Evolutionary conservation across 2,113 vertebrate species (phyloP).

Genomic region (Proterorhinus semilunaris): DNA sequence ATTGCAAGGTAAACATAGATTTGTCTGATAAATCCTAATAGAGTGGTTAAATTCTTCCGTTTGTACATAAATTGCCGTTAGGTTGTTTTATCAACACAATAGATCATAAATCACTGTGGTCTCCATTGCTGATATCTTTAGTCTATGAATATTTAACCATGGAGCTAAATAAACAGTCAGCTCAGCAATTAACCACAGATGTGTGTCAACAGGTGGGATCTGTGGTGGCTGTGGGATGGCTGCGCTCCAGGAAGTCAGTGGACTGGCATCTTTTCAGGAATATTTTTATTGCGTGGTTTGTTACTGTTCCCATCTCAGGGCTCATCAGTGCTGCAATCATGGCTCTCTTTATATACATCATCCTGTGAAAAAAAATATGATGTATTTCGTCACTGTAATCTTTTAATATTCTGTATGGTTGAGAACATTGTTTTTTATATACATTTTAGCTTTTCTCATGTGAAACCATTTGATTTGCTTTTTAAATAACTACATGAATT

Average conservation of each 20-base stretch:
- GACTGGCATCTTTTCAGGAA: slow-evolving; percentile 96
- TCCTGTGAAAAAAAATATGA: slow-evolving; percentile 61
- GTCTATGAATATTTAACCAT: not conserved
- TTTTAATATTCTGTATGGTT: slow-evolving; percentile 9
- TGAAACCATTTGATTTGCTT: not conserved
- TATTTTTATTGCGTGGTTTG: slow-evolving; percentile 98
- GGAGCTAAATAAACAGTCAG: not conserved
- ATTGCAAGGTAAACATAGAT: slow-evolving; percentile 86
- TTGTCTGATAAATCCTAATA: not conserved
- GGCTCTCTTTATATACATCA: slow-evolving; percentile 82
- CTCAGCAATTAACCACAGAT: not conserved
- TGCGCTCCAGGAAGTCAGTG: slow-evolving; percentile 92
- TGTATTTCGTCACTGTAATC: not conserved
- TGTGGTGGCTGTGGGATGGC: slow-evolving; percentile 93
- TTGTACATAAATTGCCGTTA: too few relatives aligned
- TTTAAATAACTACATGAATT: not conserved
- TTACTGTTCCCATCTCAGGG: slow-evolving; percentile 92
- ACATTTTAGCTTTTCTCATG: not conserved
- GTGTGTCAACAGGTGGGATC: slow-evolving; percentile 85
- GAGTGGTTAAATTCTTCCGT: too few relatives aligned
- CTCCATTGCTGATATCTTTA: not conserved
- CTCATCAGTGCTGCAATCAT: slow-evolving; percentile 93
- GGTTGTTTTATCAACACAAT: too few relatives aligned
- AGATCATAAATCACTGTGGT: not conserved
- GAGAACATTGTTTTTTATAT: slow-evolving; percentile 3